Conservation (phyloP, 2,797 vertebrate species). For the Malacoraja senta region DNA sequence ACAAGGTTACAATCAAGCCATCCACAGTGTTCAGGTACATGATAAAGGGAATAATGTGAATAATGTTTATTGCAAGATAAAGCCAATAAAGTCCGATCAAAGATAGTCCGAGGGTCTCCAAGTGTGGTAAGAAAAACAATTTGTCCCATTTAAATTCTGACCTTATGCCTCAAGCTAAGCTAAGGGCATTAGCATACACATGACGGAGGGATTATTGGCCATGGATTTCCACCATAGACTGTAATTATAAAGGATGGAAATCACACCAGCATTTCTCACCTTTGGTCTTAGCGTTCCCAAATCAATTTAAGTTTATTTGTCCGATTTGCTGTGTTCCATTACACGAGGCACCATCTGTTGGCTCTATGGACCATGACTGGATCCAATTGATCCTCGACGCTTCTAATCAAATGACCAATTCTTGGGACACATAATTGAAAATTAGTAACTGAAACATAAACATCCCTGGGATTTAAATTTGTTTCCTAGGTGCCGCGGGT, state of each 20-base stretch:
- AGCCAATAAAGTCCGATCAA: no score
- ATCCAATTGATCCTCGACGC: neutral
- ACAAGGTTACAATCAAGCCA: neutral
- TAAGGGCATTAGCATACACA: neutral
- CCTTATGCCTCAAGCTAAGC: neutral
- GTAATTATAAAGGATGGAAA: neutral
- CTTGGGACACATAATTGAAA: slow-evolving; percentile 31
- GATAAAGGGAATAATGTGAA: no score
- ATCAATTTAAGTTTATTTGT: neutral
- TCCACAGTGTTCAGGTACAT: neutral
- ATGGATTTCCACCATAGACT: neutral
- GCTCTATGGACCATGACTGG: neutral
- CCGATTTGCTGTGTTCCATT: neutral
- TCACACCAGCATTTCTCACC: slow-evolving; percentile 4
- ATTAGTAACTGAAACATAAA: slow-evolving; percentile 25
- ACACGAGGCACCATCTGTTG: slow-evolving; percentile 7
- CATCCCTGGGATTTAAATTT: neutral
- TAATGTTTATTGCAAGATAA: no score
- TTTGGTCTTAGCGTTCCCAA: neutral
- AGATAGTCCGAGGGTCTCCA: no score
- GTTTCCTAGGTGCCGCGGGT: neutral
- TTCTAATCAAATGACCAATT: neutral
- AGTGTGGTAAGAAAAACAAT: neutral
- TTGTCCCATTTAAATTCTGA: neutral
- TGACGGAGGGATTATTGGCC: neutral